Conservation (phyloP, 2,113 vertebrate species). For the Microcebus griseorufus region DNA sequence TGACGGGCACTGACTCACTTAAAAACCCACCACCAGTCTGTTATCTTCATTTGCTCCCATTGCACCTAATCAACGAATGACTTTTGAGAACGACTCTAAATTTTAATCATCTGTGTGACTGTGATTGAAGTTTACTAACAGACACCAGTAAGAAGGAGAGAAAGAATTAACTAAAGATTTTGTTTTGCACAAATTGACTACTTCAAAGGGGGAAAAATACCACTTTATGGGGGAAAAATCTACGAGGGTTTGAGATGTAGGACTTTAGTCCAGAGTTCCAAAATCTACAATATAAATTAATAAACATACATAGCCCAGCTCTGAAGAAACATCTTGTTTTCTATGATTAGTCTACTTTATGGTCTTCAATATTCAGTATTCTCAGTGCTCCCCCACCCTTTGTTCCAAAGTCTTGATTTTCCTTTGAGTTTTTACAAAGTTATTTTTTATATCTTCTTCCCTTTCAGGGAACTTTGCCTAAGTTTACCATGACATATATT, state of each 20-base stretch:
- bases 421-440: background rate
- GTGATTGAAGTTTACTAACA: background rate
- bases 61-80: background rate
- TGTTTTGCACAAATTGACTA: slow-evolving; percentile 5
- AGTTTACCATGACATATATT: background rate
- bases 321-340: background rate
- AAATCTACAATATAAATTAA: slow-evolving; percentile 5
- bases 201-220: background rate
- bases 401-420: background rate
- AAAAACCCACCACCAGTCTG: background rate
- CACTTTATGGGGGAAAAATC: background rate
- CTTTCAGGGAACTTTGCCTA: background rate
- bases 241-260: background rate
- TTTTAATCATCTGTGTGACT: slow-evolving; percentile 10
- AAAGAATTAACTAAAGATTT: background rate
- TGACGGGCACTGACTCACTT: background rate
- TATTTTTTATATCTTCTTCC: slow-evolving; percentile 15
- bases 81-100: slow-evolving; percentile 14
- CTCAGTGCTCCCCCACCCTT: background rate
- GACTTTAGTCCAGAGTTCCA: background rate
- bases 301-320: background rate
- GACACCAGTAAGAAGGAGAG: background rate
- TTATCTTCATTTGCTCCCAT: background rate
- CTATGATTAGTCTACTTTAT: background rate
- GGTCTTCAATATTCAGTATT: background rate